Evolutionary conservation across 2,113 vertebrate genomes (phyloP).

Genomic region (Pollimyrus isidori): DNA sequence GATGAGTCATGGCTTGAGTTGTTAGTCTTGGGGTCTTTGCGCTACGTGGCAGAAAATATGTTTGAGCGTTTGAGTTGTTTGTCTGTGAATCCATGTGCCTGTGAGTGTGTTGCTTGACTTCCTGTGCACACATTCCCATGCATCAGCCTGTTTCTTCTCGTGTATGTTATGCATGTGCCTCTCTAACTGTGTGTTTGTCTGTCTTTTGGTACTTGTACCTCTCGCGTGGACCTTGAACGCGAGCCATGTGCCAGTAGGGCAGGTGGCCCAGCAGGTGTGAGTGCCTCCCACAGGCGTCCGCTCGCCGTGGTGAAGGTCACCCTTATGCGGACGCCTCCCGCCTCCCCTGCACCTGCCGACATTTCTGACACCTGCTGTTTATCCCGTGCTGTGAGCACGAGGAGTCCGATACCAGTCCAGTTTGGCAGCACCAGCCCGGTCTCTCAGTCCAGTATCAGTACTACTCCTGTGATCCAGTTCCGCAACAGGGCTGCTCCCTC

Average conservation of each 20-base stretch:
- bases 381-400: not conserved
- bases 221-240: not conserved
- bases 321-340: not conserved
- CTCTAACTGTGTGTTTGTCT: not conserved
- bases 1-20: not conserved
- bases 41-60: not conserved
- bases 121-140: not conserved
- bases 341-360: not conserved
- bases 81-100: not conserved
- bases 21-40: not conserved
- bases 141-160: not conserved
- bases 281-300: not conserved
- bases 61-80: not conserved
- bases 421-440: not conserved
- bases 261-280: constrained; percentile 4
- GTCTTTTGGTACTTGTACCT: not conserved
- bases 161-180: not conserved
- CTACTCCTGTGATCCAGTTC: not conserved
- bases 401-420: not conserved
- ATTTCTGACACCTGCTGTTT: constrained; percentile 3
- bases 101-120: not conserved
- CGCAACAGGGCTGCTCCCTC: not conserved
- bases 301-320: not conserved
- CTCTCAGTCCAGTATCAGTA: not conserved
- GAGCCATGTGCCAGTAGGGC: not conserved